Evolutionary conservation across 2,888 invertebrate species (phyloP), one percentile per base, ranked within the genome.

Genomic region (Zootermopsis nevadensis): DNA sequence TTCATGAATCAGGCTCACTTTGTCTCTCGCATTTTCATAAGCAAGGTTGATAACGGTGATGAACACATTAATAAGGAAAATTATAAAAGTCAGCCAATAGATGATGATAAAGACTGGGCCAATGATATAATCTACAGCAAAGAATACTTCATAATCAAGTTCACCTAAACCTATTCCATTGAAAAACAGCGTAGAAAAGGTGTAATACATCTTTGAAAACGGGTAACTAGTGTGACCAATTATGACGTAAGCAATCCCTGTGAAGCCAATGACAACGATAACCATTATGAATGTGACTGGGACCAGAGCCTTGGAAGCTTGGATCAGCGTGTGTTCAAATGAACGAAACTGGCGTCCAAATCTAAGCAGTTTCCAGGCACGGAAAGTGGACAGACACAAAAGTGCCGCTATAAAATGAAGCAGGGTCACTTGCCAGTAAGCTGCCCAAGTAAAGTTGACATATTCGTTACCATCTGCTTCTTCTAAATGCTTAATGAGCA

Each of bases 281-380:
- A 35, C 27, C 31, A 82, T 24, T 53, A 72, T 82, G 27, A 84
- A 27, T 12, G 81, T 42, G 2, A 82, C 38, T n/a, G 48, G 48
- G 22, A 72, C 19, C 8, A 84, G 30, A 31, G 82, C 22, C 22
- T 55, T 35, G 31, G 72, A 38, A 38, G 82, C 80, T 24, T 22
- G 27, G 1, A 67, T 27, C 53, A 84, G 27, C 2, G 80, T 84
- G 24, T 22, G 30, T 66, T 84, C 84, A 48, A 84, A 55, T 24
- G 27, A 33, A 6, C 53, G 82, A 60, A 84, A 84, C 15, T 80
- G 66, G 8, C 12, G 38, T 12, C 66, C 79, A 60, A 82, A 84
- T 8, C 67, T 74, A 27, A 84, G 82, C 4, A 84, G 53, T 33
- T 82, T 84, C 84, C 84, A 84, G 12, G 82, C 60, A 53, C 84